phyloP scores from a whole-genome alignment of 1,140 invertebrate genomes.

The Argopecten irradians region DNA sequence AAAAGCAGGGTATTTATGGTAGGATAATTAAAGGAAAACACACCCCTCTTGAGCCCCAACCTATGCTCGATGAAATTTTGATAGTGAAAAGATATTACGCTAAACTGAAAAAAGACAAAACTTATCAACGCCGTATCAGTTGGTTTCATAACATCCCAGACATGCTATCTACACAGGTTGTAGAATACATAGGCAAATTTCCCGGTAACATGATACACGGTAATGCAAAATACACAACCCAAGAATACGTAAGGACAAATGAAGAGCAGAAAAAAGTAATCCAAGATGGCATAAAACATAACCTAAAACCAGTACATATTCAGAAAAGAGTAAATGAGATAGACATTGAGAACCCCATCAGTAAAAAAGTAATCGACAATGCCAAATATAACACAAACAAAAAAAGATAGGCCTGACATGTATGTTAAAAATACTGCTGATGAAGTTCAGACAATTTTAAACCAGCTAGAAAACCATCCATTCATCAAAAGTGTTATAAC shows the following conservation, averaged over 20 bases:
- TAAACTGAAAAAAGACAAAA: neutral
- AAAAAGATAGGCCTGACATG: neutral
- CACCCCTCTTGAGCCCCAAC: neutral
- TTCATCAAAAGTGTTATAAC: neutral
- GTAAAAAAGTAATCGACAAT: neutral
- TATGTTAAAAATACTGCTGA: neutral
- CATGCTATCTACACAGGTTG: neutral
- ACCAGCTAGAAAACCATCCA: neutral
- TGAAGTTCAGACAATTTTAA: neutral
- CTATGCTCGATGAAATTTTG: neutral
- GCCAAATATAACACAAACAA: neutral
- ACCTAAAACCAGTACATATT: neutral
- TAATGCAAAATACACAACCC: neutral
- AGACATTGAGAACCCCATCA: neutral
- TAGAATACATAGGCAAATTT: neutral
- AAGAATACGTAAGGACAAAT: neutral
- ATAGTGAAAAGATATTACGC: neutral
- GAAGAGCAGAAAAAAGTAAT: neutral
- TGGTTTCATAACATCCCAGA: neutral
- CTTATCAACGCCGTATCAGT: neutral
- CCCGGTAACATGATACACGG: neutral
- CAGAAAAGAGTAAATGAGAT: neutral
- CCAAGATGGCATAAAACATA: neutral
- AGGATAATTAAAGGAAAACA: neutral
- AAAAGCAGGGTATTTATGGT: neutral